Conservation (phyloP, 1,140 invertebrate species). For the Rhagoletis pomonella region DNA sequence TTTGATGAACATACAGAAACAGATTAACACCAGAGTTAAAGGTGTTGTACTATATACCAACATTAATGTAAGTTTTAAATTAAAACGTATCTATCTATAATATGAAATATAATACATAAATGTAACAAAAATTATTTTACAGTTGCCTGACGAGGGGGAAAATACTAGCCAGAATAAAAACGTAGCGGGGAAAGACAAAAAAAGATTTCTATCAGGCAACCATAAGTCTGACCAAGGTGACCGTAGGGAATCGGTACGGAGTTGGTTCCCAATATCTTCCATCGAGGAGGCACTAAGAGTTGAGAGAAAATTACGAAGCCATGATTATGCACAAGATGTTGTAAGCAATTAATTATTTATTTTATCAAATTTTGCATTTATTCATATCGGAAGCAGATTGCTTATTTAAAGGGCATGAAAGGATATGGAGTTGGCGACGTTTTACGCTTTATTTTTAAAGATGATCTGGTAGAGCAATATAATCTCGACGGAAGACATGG, state of each 20-base stretch:
- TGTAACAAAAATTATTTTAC: neutral
- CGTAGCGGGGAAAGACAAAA: neutral
- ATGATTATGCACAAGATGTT: neutral
- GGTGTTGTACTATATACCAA: neutral
- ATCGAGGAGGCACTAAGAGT: neutral
- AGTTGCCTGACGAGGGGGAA: neutral
- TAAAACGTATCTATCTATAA: neutral
- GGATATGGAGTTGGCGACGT: neutral
- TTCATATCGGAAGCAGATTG: neutral
- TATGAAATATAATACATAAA: no score
- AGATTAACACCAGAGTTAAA: neutral
- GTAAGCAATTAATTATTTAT: neutral
- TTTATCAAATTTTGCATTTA: neutral
- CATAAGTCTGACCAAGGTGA: neutral
- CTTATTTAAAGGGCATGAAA: neutral
- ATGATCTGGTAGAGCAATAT: neutral
- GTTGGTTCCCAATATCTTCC: conserved; percentile 3
- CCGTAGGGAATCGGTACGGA: neutral
- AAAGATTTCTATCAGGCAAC: neutral
- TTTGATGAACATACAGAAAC: neutral
- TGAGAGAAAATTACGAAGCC: neutral
- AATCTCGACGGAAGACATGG: neutral
- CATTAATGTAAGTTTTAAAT: neutral
- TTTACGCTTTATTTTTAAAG: conserved; percentile 3
- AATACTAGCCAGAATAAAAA: neutral